These are phyloP conservation scores for Pachydiplax longipennis DNA, from an alignment of 2,888 invertebrate genomes.

Conservation along the genomic window DNA sequence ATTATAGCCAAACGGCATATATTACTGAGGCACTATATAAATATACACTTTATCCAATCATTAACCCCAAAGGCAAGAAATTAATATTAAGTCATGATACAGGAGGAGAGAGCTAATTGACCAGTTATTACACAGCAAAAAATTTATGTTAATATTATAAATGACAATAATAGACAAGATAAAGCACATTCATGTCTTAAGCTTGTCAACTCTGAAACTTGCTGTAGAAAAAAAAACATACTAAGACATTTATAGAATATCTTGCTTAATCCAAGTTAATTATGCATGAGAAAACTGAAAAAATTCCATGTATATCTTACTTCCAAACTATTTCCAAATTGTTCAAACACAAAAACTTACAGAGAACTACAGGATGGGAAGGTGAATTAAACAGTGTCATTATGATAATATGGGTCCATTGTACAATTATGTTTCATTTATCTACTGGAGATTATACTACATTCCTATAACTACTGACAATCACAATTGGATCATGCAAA, in stretches of 20 bases:
- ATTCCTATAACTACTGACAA: constrained; percentile 26
- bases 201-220: not conserved
- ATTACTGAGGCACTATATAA: constrained; percentile 36
- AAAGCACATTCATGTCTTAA: not conserved
- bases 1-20: constrained; percentile 9
- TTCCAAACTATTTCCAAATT: not conserved
- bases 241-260: not conserved
- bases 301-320: not conserved
- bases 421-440: constrained; percentile 14
- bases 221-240: not conserved
- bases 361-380: not conserved
- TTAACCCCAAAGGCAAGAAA: constrained; percentile 26
- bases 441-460: constrained; percentile 17
- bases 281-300: not conserved
- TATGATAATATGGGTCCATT: not conserved
- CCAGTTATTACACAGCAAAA: constrained; percentile 11
- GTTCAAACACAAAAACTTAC: not conserved
- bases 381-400: not conserved
- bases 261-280: not conserved
- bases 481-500: constrained; percentile 30
- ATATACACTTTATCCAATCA: constrained; percentile 8
- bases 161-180: not conserved
- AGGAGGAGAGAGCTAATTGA: constrained; percentile 7
- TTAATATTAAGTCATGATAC: constrained; percentile 8
- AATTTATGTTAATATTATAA: not conserved